Percentiles rank a stretch among this genome's conserved stretches.
These are phyloP conservation scores for Vidua macroura DNA, from an alignment of 2,113 vertebrate species.

Conservation along the genomic window DNA sequence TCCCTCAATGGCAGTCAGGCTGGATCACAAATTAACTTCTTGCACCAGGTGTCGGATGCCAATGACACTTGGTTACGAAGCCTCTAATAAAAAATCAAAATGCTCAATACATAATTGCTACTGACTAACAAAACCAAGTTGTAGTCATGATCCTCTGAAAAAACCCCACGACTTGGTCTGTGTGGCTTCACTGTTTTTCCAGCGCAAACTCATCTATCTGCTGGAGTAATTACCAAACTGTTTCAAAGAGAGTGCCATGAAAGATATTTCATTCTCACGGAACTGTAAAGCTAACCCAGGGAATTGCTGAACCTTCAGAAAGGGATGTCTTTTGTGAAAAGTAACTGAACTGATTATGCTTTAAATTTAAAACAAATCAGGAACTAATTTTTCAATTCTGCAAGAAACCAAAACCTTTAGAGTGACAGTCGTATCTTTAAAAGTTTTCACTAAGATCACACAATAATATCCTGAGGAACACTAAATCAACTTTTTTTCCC, in stretches of 20 bases:
- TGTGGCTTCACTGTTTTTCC: not conserved
- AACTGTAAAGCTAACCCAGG: not conserved
- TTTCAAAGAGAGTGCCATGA: not conserved
- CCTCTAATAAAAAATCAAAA: not conserved
- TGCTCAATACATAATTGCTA: not conserved
- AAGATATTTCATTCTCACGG: not conserved
- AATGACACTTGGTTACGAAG: not conserved
- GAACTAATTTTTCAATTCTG: not conserved
- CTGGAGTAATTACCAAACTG: not conserved
- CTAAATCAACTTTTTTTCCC: conserved; percentile 36
- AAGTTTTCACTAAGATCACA: conserved; percentile 27
- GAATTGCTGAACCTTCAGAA: not conserved
- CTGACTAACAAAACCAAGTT: not conserved
- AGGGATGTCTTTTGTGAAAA: not conserved
- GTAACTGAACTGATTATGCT: not conserved
- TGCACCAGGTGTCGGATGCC: not conserved
- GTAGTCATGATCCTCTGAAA: not conserved
- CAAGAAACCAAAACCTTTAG: not conserved
- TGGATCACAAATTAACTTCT: not conserved
- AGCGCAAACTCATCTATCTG: not conserved
- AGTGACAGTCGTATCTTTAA: conserved; percentile 12
- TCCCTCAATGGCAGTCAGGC: not conserved
- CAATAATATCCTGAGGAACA: conserved; percentile 44
- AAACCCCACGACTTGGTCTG: not conserved
- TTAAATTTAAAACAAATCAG: not conserved